A percentile compares a stretch with the other conserved stretches of the same genome.
These are phyloP conservation scores for Copidosoma floridanum DNA, from an alignment of 1,140 invertebrate species.

Conservation along the genomic window DNA sequence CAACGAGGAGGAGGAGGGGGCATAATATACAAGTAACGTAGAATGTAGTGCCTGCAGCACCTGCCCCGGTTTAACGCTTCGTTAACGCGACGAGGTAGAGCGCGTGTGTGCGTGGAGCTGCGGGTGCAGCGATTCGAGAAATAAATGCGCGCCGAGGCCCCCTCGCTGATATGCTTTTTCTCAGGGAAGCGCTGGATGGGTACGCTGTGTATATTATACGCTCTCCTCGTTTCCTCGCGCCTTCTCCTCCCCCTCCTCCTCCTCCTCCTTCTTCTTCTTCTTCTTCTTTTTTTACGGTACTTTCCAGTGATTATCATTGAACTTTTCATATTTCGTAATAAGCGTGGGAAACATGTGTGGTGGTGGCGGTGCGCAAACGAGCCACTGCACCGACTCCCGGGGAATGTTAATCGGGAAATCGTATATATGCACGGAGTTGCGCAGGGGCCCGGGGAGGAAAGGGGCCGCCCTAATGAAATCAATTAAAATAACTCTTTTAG, in stretches of 20 bases:
- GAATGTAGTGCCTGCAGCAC: slow-evolving; percentile 31
- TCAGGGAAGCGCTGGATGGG: slow-evolving; percentile 15
- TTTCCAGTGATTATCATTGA: slow-evolving; percentile 22
- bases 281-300: slow-evolving; percentile 18
- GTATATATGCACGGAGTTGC: neutral
- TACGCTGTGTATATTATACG: neutral
- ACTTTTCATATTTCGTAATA: slow-evolving; percentile 28
- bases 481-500: too few species aligned
- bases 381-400: too few species aligned
- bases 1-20: too few species aligned
- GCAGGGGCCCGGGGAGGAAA: neutral
- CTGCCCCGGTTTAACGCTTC: slow-evolving; percentile 54
- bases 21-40: neutral
- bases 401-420: slow-evolving; percentile 19
- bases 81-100: slow-evolving; percentile 45
- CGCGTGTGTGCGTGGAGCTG: slow-evolving; percentile 33
- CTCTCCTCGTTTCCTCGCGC: neutral
- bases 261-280: neutral
- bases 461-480: slow-evolving; percentile 11
- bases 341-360: slow-evolving; percentile 17
- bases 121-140: slow-evolving; percentile 7
- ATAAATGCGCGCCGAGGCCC: slow-evolving; percentile 12
- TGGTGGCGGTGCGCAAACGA: neutral
- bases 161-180: neutral
- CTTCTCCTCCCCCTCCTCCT: neutral